Evolutionary conservation across 1,140 invertebrate genomes (phyloP), one percentile per base, ranked within the genome.

Genomic region (Drosophila persimilis): DNA sequence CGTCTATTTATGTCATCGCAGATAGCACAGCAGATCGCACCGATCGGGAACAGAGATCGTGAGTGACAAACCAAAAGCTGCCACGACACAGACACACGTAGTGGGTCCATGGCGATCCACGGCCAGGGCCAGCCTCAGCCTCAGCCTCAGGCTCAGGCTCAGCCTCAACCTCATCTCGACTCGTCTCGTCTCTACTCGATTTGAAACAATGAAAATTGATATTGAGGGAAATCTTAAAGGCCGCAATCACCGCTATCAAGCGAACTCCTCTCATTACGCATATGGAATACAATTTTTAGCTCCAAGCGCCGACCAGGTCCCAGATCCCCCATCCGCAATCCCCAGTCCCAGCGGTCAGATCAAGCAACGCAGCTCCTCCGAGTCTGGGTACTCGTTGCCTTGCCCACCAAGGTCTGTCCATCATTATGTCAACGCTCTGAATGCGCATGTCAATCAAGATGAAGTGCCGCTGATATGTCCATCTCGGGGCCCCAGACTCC

Each of bases 361-460:
- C 66, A 70, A 72, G 69, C 60, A 51, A 58, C 71, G 69, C 58
- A 57, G 58, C 41, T 65, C 59, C 56, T 50, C 63, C 53, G 63
- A 20, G 48, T 29, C 41, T 58, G 73, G 48, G 58, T 60, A 73
- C 31, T 35, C 31, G 29, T 70, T 45, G 39, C 71, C 44, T 47
- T 47, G 22, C 52, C 31, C 51, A 57, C 48, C 83, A 77, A 55
- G 73, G 75, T 89, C 76, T 90, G 89, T 90, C 89, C 81, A 90
- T 90, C 89, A 90, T 86, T 89, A 90, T 90, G 89, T 90, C 89
- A 90, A 90, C 89, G 81, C 89, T 73, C 67, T 90, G 78, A 90
- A 90, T 90, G 85, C 89, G 89, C 84, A 85, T 90, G 89, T 86
- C 89, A 90, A 90, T 90, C 89, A 90, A 90, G 81, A 90, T 90